phyloP scores from a whole-genome alignment of 2,113 vertebrate species.

The Rhodinocichla rosea region DNA sequence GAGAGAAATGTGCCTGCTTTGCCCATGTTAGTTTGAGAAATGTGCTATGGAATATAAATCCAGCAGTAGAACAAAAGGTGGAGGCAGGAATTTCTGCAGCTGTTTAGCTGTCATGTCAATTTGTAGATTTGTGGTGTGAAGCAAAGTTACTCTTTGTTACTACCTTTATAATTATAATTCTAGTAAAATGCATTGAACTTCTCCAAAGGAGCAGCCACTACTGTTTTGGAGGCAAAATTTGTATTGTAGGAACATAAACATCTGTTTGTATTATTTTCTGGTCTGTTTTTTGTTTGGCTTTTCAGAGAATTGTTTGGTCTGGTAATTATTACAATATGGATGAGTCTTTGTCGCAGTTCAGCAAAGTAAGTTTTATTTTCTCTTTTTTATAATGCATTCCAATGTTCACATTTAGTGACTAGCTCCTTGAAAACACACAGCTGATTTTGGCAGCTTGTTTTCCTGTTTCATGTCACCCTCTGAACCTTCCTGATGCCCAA shows the following conservation, averaged over 20 bases:
- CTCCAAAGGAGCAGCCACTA: not conserved
- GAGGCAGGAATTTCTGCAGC: not conserved
- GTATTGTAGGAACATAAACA: not conserved
- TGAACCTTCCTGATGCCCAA: not conserved
- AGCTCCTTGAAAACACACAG: not conserved
- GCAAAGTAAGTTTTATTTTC: conserved; percentile 78
- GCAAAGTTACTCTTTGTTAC: not conserved
- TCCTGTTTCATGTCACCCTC: not conserved
- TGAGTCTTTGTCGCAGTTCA: conserved; percentile 84
- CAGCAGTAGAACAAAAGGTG: not conserved
- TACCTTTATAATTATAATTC: not conserved
- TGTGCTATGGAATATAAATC: not conserved
- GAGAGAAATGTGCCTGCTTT: not conserved
- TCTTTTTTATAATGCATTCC: not conserved
- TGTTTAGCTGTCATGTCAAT: not conserved
- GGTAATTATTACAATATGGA: conserved; percentile 82
- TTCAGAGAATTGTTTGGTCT: conserved; percentile 88
- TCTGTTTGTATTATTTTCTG: not conserved
- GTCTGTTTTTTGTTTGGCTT: not conserved
- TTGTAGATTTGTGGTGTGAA: not conserved
- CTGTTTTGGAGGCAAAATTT: not conserved
- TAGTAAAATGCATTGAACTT: not conserved
- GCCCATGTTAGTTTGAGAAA: not conserved
- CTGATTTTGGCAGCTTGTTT: not conserved
- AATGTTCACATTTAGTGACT: not conserved